Conservation (phyloP, 2,113 vertebrate species). For the Felis catus region F.catus_Fca126_mat1.0 CM031416.1:139559001-139559500, state of each 20-base stretch:
- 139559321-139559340: slow-evolving; percentile 66
- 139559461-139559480: rapidly evolving
- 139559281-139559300: slow-evolving; percentile 71
- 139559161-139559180: slow-evolving; percentile 35
- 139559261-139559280: slow-evolving; percentile 72
- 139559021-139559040: not conserved
- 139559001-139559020: not conserved
- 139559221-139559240: slow-evolving; percentile 53
- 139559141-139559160: not conserved
- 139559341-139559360: slow-evolving; percentile 59
- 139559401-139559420: not conserved
- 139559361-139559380: slow-evolving; percentile 30
- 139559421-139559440: not conserved
- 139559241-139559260: slow-evolving; percentile 70
- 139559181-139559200: slow-evolving; percentile 66
- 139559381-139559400: slow-evolving; percentile 48
- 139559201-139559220: slow-evolving; percentile 62
- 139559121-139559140: not conserved
- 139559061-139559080: not conserved
- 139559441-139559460: rapidly evolving
- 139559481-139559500: not conserved
- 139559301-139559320: slow-evolving; percentile 69
- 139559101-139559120: not conserved
- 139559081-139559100: not conserved
- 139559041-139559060: not conserved